Percentiles rank a stretch among this genome's conserved stretches.
phyloP scores from a whole-genome alignment of 2,113 vertebrate genomes.

The Ammospiza caudacuta region DNA sequence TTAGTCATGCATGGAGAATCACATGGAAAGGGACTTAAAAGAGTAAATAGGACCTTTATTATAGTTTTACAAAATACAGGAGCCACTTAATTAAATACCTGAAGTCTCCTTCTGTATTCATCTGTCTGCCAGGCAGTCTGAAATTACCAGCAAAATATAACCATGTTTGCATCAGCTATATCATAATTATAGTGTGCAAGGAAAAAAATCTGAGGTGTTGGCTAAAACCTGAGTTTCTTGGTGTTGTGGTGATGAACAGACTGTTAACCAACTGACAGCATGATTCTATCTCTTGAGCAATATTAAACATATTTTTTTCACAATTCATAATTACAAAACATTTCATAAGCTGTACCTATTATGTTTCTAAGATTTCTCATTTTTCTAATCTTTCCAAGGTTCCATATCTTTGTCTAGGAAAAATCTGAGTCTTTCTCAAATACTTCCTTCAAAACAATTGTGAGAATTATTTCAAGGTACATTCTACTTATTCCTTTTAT shows the following conservation, averaged over 20 bases:
- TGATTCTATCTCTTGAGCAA: not conserved
- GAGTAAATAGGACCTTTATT: not conserved
- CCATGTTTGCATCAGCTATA: not conserved
- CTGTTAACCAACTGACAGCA: not conserved
- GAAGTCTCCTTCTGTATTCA: constrained; percentile 75
- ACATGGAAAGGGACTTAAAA: not conserved
- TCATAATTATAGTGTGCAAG: not conserved
- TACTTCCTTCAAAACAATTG: not conserved
- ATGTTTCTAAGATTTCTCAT: not conserved
- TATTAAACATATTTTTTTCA: not conserved
- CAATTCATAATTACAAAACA: not conserved
- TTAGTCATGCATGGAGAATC: constrained; percentile 53
- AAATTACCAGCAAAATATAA: constrained; percentile 71
- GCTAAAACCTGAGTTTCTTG: not conserved
- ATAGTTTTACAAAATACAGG: not conserved
- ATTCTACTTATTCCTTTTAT: not conserved
- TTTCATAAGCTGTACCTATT: not conserved
- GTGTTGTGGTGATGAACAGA: not conserved
- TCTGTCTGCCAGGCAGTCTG: constrained; percentile 83
- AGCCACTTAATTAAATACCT: constrained; percentile 78
- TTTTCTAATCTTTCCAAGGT: not conserved
- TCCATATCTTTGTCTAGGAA: not conserved
- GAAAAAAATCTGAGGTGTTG: not conserved
- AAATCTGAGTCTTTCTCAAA: not conserved
- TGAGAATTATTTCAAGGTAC: not conserved